These are phyloP conservation scores for Alosa alosa DNA, from an alignment of 2,113 vertebrate species.

Conservation along the genomic window DNA sequence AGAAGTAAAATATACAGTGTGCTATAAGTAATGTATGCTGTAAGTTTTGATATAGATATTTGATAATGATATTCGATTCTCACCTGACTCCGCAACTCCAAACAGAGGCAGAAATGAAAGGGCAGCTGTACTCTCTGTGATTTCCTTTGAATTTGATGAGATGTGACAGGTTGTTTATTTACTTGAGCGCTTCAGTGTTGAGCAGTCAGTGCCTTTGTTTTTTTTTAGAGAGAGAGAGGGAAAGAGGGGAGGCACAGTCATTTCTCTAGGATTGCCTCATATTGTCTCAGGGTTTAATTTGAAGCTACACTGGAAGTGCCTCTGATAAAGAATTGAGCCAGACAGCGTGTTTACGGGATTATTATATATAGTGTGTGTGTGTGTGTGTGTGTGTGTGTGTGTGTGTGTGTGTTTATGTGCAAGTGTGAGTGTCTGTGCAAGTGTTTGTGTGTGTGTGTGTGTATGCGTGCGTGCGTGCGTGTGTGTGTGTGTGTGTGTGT, in stretches of 20 bases:
- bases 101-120: neutral
- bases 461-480: neutral
- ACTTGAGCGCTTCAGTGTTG: neutral
- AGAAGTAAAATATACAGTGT: no score
- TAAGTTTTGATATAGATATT: neutral
- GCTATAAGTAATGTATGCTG: no score
- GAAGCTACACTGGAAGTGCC: neutral
- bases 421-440: neutral
- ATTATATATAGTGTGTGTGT: neutral
- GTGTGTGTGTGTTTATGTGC: neutral
- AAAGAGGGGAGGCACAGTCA: neutral
- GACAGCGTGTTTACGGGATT: neutral
- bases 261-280: neutral
- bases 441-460: neutral
- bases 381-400: neutral
- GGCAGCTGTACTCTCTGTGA: neutral
- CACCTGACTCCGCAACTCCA: neutral
- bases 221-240: neutral
- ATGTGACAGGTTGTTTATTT: conserved; percentile 11
- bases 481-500: neutral
- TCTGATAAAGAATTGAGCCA: neutral
- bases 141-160: neutral
- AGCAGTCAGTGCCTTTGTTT: conserved; percentile 9
- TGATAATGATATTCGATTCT: neutral
- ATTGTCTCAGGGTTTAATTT: neutral